phyloP scores from a whole-genome alignment of 2,797 vertebrate species.

The Sebastes dallii region DNA sequence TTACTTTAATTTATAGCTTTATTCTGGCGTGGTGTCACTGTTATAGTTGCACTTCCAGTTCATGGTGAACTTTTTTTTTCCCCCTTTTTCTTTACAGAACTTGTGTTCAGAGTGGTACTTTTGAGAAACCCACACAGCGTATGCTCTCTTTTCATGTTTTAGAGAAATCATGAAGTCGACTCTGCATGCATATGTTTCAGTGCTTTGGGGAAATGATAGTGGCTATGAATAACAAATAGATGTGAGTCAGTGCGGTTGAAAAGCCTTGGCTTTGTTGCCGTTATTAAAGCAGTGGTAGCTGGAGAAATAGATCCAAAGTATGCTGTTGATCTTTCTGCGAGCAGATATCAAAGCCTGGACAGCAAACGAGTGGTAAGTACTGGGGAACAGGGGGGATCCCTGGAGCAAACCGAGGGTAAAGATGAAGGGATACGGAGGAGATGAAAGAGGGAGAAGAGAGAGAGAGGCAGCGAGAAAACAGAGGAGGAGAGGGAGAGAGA shows the following conservation, averaged over 20 bases:
- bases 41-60: slow-evolving; percentile 19
- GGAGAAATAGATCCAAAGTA: slow-evolving; percentile 71
- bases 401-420: slow-evolving; percentile 73
- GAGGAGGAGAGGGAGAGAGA: slow-evolving; percentile 51
- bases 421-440: slow-evolving; percentile 78
- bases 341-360: slow-evolving; percentile 79
- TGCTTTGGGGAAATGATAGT: slow-evolving; percentile 74
- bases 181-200: slow-evolving; percentile 69
- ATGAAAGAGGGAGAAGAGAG: slow-evolving; percentile 68
- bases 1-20: neutral
- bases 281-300: slow-evolving; percentile 69
- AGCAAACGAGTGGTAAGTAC: slow-evolving; percentile 67
- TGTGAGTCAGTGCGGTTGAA: slow-evolving; percentile 71
- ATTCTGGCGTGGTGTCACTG: slow-evolving; percentile 10
- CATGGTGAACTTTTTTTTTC: slow-evolving; percentile 30
- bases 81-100: slow-evolving; percentile 48
- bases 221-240: slow-evolving; percentile 83
- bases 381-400: slow-evolving; percentile 70
- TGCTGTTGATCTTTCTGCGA: slow-evolving; percentile 70
- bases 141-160: slow-evolving; percentile 65
- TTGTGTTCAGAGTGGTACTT: slow-evolving; percentile 60
- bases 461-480: slow-evolving; percentile 44
- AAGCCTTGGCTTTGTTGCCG: slow-evolving; percentile 65
- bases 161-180: slow-evolving; percentile 64
- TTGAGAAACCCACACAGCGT: slow-evolving; percentile 63